Evolutionary conservation across 2,797 vertebrate species (phyloP), one percentile per base, ranked within the genome.

Genomic region (Taenioides sp.): DNA sequence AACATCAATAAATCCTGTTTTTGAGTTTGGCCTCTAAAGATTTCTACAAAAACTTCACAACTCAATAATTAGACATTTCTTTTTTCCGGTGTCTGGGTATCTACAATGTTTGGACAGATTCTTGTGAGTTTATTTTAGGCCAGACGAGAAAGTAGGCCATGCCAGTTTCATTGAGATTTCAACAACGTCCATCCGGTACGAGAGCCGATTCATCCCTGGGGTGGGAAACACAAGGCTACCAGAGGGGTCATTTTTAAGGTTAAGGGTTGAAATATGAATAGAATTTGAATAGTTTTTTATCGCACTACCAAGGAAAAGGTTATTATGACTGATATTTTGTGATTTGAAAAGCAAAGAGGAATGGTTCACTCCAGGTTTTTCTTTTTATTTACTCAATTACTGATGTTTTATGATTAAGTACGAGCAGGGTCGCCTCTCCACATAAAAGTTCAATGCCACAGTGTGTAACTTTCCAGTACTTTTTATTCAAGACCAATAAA

Each of bases 81-180:
- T 10, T 80, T 78, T 61, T 68, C 72, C 65, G 25, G 22, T 25
- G 55, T 65, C 69, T 70, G 55, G 11, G 16, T 67, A 65, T 71
- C 49, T 77, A 83, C 84, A 84, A 79, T 69, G 76, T 52, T 47
- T 47, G 43, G 14, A 14, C 43, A 14, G 81, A 87, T 85, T 90
- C 82, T 83, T 75, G 80, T 31, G 78, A 74, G 74, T 89, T 22
- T 92, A 93, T 89, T 92, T 92, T 84, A 71, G 83, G 84, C 73
- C 84, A 27, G 76, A 81, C 77, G 71, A 84, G 85, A 85, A 93
- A 91, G 80, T 90, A 92, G 92, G 92, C 86, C 92, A 92, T 83
- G 87, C 83, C 81, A 88, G 84, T 83, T 91, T 89, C 82, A 86
- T 88, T 90, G 87, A 90, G 83, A 82, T 89, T 82, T 85, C 80